phyloP scores from a whole-genome alignment of 2,888 invertebrate species.

The Tipula lateralis region DNA sequence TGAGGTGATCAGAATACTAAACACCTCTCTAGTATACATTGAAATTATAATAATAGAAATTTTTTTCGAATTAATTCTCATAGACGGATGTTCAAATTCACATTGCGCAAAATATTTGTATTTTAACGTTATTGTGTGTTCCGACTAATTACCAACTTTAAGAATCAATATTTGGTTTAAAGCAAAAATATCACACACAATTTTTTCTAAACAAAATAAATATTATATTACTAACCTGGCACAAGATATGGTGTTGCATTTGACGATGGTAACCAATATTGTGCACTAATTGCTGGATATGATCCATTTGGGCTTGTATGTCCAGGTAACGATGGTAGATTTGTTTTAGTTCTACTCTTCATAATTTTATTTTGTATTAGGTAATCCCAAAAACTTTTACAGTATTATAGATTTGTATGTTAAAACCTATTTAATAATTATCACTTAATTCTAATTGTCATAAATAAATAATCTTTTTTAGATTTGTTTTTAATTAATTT shows the following conservation, averaged over 20 bases:
- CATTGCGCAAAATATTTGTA: not conserved
- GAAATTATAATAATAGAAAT: no score
- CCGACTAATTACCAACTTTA: not conserved
- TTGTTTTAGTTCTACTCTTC: slow-evolving; percentile 28
- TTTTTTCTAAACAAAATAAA: not conserved
- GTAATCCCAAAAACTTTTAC: not conserved
- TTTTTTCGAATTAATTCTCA: not conserved
- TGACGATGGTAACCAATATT: slow-evolving; percentile 30
- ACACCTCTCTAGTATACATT: not conserved
- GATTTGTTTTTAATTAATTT: not conserved
- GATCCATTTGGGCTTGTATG: not conserved
- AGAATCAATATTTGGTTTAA: not conserved
- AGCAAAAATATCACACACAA: not conserved
- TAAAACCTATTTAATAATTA: not conserved
- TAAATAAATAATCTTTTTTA: not conserved
- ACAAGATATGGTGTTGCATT: slow-evolving; percentile 29
- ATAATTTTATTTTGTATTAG: slow-evolving; percentile 15
- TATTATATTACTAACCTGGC: slow-evolving; percentile 29
- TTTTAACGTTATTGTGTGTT: not conserved
- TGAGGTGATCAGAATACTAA: not conserved
- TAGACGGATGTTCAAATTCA: not conserved
- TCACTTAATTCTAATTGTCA: not conserved
- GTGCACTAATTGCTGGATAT: slow-evolving; percentile 29
- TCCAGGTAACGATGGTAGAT: not conserved
- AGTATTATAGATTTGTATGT: not conserved